phyloP scores from a whole-genome alignment of 2,888 invertebrate species.

The Agriopis marginaria region DNA sequence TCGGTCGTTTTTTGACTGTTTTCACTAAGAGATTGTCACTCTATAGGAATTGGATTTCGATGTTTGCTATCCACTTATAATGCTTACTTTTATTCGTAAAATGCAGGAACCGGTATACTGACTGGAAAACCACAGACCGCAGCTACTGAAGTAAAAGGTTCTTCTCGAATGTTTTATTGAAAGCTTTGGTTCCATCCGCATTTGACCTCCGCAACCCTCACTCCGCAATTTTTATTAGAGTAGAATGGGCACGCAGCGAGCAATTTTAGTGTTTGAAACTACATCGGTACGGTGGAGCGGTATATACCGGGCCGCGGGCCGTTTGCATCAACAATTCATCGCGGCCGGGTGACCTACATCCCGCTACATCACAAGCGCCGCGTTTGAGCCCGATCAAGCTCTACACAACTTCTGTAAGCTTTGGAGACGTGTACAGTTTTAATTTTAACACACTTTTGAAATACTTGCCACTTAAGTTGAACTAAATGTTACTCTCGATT shows the following conservation, averaged over 20 bases:
- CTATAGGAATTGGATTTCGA: no score
- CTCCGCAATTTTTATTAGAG: conserved; percentile 39
- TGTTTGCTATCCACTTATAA: no score
- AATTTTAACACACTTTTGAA: not conserved
- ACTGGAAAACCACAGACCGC: not conserved
- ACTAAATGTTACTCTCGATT: not conserved
- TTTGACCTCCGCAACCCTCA: conserved; percentile 20
- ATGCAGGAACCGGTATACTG: not conserved
- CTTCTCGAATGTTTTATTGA: not conserved
- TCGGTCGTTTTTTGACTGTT: no score
- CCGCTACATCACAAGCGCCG: not conserved
- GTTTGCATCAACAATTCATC: conserved; percentile 45
- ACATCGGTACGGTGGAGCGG: not conserved
- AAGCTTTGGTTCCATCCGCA: not conserved
- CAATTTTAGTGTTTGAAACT: conserved; percentile 35
- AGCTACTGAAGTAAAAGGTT: not conserved
- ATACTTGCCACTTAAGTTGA: not conserved
- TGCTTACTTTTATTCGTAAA: no score
- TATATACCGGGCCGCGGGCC: conserved; percentile 12
- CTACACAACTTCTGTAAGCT: conserved; percentile 12
- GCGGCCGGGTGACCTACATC: conserved; percentile 43
- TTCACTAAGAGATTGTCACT: no score
- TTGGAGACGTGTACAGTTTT: not conserved
- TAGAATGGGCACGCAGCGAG: conserved; percentile 32
- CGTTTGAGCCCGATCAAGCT: not conserved